Evolutionary conservation across 2,113 vertebrate species (phyloP), one percentile per base, ranked within the genome.

Genomic region (Piaya cayana): DNA sequence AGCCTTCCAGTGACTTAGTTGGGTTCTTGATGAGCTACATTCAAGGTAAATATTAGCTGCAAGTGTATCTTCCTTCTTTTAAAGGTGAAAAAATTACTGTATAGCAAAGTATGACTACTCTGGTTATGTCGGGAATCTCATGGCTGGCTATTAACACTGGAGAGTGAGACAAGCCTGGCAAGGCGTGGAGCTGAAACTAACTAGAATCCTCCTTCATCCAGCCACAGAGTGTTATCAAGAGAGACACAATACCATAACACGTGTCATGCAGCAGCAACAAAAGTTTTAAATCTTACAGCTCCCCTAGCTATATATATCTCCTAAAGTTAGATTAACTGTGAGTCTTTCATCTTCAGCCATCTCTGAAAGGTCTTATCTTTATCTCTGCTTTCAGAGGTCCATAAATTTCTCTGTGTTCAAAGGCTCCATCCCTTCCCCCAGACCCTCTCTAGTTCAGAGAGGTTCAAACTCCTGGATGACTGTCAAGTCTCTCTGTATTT

Each of bases 331-430:
- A 96, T 95, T 96, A 93, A 95, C 95, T 68, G 27, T 85, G 49
- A 79, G 86, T 95, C 91, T 95, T 97, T 98, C 97, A 96, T 97
- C 96, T 96, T 96, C 76, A n/a, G 39, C 63, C 62, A 95, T 94
- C 87, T 97, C 90, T 93, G 93, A 93, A 86, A 90, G 69, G 82
- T 83, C 92, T 92, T 91, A 90, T 96, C 96, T 96, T 95, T 97
- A 95, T 97, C 90, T 95, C 94, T 91, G 70, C 83, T 97, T 96
- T 95, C 95, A 96, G 88, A 95, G 37, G 81, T 75, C 93, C 91
- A 95, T 95, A 97, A 95, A 96, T 96, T 89, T 93, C 85, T 93
- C 59, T 60, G 55, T 72, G 86, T 95, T 96, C 92, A 90, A 97
- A 94, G 92, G 59, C 86, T 97, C 58, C 43, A 77, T 88, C 93